These are phyloP conservation scores for Temnothorax rugatulus DNA, from an alignment of 2,888 invertebrate species.

Conservation along the genomic window DNA sequence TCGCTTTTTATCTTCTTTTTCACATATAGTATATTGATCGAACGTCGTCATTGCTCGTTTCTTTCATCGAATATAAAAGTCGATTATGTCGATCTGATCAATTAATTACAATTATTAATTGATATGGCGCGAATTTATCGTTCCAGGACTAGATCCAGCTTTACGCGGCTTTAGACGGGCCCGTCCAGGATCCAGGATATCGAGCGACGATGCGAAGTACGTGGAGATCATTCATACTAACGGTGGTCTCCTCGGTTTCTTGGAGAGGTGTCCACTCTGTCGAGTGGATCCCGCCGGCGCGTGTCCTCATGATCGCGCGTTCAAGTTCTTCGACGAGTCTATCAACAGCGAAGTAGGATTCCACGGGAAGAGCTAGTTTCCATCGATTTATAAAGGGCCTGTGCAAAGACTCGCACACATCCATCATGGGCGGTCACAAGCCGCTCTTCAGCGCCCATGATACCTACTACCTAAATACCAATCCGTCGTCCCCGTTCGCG, in stretches of 20 bases:
- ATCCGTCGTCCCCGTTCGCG: slow-evolving; percentile 72
- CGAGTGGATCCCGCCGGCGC: slow-evolving; percentile 69
- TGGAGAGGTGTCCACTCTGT: no score
- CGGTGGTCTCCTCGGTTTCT: slow-evolving; percentile 81
- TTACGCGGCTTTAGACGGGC: slow-evolving; percentile 80
- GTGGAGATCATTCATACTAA: slow-evolving; percentile 85
- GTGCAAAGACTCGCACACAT: slow-evolving; percentile 48
- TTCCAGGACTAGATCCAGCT: slow-evolving; percentile 85
- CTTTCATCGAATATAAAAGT: background rate
- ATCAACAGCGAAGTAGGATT: slow-evolving; percentile 73
- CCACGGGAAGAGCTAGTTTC: slow-evolving; percentile 49
- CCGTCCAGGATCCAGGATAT: slow-evolving; percentile 77
- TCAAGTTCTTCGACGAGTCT: slow-evolving; percentile 81
- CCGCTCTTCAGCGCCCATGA: slow-evolving; percentile 60
- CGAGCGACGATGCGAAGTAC: slow-evolving; percentile 81
- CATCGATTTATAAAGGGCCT: slow-evolving; percentile 40
- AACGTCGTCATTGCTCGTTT: background rate
- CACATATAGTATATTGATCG: background rate
- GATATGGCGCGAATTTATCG: background rate
- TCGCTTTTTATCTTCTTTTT: background rate
- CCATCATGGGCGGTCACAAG: slow-evolving; percentile 71
- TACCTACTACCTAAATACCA: slow-evolving; percentile 76
- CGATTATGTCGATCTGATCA: background rate
- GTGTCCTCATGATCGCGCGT: slow-evolving; percentile 82
- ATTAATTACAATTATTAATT: slow-evolving; percentile 1